These are phyloP conservation scores for Hyaena hyaena DNA, from an alignment of 2,113 vertebrate species.

Conservation along the genomic window DNA sequence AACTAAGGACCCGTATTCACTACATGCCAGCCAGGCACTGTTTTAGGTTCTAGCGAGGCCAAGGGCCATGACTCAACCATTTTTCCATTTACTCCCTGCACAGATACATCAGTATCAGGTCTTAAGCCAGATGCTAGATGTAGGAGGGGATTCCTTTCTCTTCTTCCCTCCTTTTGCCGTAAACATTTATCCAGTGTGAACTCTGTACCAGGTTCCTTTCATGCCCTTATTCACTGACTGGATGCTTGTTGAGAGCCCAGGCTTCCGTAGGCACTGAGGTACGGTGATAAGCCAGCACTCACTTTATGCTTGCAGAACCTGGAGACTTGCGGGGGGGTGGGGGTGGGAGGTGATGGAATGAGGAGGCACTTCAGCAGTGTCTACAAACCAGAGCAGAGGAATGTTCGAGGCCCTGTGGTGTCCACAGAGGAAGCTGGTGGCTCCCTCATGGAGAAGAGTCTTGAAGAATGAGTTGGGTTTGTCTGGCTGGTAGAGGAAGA, in stretches of 20 bases:
- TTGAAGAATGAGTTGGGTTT: neutral
- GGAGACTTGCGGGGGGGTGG: too few species aligned
- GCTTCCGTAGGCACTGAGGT: neutral
- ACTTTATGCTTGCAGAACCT: too few species aligned
- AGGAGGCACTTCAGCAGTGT: neutral
- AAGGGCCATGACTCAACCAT: neutral
- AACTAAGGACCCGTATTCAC: neutral
- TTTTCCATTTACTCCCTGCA: neutral
- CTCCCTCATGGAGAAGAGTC: neutral
- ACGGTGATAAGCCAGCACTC: neutral
- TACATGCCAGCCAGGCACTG: neutral
- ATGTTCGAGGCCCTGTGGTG: neutral
- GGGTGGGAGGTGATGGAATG: too few species aligned
- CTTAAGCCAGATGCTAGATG: neutral
- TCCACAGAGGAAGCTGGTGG: accelerated
- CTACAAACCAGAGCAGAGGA: neutral
- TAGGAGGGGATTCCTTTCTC: neutral
- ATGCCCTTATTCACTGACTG: neutral
- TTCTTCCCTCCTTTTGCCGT: neutral
- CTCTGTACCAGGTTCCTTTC: neutral
- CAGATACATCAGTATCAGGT: neutral
- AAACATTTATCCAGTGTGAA: neutral
- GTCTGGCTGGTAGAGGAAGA: neutral
- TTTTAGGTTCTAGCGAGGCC: neutral
- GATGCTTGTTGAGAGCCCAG: neutral